A percentile compares a stretch with the other conserved stretches of the same genome.
Conservation (phyloP, 1,140 invertebrate species). For the Trichogramma pretiosum region DNA sequence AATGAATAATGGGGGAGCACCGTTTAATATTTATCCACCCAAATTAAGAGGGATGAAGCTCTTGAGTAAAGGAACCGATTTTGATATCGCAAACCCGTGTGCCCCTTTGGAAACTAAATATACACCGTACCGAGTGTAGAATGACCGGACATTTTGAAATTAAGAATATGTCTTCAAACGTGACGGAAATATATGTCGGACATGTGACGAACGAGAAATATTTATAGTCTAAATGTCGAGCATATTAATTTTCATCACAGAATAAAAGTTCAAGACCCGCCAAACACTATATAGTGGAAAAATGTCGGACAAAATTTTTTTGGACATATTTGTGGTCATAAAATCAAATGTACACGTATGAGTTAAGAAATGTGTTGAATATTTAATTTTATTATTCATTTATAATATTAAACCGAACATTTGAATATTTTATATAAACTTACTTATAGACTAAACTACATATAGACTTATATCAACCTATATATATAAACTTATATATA, state of each 20-base stretch:
- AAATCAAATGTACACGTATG: no score
- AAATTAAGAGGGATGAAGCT: no score
- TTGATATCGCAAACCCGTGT: no score
- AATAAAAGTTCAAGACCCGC: background rate
- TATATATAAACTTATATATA: no score
- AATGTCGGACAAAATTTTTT: background rate
- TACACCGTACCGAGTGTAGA: no score
- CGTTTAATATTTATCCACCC: no score
- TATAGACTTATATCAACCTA: no score
- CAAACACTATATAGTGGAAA: background rate
- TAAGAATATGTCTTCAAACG: background rate
- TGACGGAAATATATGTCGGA: background rate
- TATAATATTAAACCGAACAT: background rate
- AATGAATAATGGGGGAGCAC: no score
- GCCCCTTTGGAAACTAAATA: no score
- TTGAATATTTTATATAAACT: no score
- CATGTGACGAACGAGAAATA: background rate
- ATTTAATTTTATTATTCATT: background rate
- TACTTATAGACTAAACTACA: no score
- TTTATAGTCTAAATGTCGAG: background rate
- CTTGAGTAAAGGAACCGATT: no score
- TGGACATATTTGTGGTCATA: background rate
- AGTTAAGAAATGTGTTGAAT: background rate
- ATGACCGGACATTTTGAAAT: background rate
- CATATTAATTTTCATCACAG: background rate